Evolutionary conservation across 2,888 invertebrate genomes (phyloP), one percentile per base, ranked within the genome.

Genomic region (Callimorpha dominula): DNA sequence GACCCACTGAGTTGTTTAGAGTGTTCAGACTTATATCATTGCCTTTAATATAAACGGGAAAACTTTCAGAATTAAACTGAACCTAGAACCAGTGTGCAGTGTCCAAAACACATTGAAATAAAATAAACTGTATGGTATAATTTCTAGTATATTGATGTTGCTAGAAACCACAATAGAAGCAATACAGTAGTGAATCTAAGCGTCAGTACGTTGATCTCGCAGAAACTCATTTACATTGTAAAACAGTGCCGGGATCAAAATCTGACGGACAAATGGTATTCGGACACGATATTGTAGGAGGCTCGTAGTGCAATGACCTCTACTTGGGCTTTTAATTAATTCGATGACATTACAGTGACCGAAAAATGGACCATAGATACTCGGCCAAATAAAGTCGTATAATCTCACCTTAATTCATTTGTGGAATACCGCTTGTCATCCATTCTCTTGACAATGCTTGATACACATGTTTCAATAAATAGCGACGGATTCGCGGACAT

Each of bases 161-260:
- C 14, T 14, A 31, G 14, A 60, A 31, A 60, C 20, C 31, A 60
- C 14, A 31, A 60, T 14, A 60, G 31, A 60, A 14, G 7, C 31
- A 31, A 57, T 14, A 14, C 31, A 60, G 31, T 60, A 12, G 11
- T 1, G 31, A 60, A 60, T 60, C 20, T 31, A 60, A 60, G 57
- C 57, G 12, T 54, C n/a, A 9, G n/a, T 20, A n/a, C 11, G 54
- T 60, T 31, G 57, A 14, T 31, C 60, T 60, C 14, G 7, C 12
- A 60, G 20, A 31, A 31, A 60, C 31, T 60, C 60, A 60, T 31
- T 60, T 60, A 60, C 31, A 60, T 60, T 60, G 31, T 60, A 60
- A 60, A 60, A 31, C 31, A 60, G 60, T 60, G 20, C 60, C 31
- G 60, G 60, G 31, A 14, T 31, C 31, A 31, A 60, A 60, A 31